These are phyloP conservation scores for Anarhynchus alexandrinus DNA, from an alignment of 2,113 vertebrate genomes.

Conservation along the genomic window DNA sequence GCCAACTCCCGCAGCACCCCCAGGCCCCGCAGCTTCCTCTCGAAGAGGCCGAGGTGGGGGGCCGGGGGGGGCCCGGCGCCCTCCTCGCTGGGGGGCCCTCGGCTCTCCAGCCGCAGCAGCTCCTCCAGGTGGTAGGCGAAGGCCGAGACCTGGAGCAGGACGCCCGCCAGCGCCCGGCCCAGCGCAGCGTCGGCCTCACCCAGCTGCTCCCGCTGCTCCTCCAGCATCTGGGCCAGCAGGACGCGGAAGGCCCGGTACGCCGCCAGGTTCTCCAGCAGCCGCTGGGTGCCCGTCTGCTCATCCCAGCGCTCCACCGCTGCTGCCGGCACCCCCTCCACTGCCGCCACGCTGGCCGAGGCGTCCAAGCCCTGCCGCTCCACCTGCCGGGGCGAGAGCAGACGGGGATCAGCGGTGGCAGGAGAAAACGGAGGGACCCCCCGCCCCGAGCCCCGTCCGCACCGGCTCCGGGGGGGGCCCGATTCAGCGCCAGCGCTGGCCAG, in stretches of 20 bases:
- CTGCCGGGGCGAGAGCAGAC: constrained; percentile 1
- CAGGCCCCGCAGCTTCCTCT: constrained; percentile 73
- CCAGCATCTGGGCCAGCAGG: constrained; percentile 70
- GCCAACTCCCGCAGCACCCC: constrained; percentile 75
- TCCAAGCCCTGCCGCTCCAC: constrained; percentile 69
- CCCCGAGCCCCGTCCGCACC: accelerated
- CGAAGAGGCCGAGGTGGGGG: constrained; percentile 42
- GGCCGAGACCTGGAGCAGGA: constrained; percentile 72
- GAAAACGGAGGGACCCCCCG: accelerated
- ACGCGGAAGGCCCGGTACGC: constrained; percentile 71
- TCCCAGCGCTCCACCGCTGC: constrained; percentile 65
- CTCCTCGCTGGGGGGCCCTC: not conserved
- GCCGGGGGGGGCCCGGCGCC: accelerated
- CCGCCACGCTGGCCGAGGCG: constrained; percentile 40
- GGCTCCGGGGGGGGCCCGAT: accelerated
- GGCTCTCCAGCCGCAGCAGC: constrained; percentile 67
- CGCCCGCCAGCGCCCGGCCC: constrained; percentile 42
- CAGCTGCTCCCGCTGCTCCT: constrained; percentile 68
- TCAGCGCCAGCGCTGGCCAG: accelerated
- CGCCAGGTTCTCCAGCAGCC: constrained; percentile 69
- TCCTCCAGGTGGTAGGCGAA: constrained; percentile 73
- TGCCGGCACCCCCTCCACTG: constrained; percentile 55
- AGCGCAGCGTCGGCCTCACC: constrained; percentile 43
- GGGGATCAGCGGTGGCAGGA: not conserved
- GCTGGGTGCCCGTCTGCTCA: constrained; percentile 63